Base-by-base conservation (phyloP, 2,888 invertebrate species). In the Nomada hirtipes region DNA sequence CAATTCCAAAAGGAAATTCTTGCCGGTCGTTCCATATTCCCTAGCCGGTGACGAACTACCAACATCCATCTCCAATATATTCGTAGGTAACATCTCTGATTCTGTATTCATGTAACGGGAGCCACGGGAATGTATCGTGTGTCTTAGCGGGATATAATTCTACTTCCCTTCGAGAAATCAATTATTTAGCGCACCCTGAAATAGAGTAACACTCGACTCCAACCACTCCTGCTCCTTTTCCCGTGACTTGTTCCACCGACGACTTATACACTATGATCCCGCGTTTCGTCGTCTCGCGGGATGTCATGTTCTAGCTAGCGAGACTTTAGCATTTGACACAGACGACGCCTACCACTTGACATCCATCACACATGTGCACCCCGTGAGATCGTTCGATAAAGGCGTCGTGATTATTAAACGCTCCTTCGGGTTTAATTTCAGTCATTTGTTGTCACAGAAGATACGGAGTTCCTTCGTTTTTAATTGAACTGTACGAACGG, bases 1-100 rank as follows among this genome's bases (percentile, higher is more conserved):
- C 83, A 82, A 82, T 76, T 85, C 85, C 76, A 79, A 64, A n/a
- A 80, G 64, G 63, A 76, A 69, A 67, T 79, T 79, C 71, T 82
- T 85, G 29, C 67, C 18, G 15, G 36, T 84, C 61, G 68, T 72
- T 29, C 72, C 75, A 36, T 60, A 73, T 20, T 83, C 83, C 4
- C 76, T 74, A 60, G 83, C 65, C 4, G 83, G 68, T n/a, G 80
- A 71, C 36, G 73, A 80, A 53, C 74, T 60, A 36, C 52, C 79
- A 20, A 64, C 53, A 61, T 82, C 87, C 79, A 68, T 63, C 74
- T 84, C 85, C 59, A 84, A 53, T 69, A 52, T 57, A 57, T 79
- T 82, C 77, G 81, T 77, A 29, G 81, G 71, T 29, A 85, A 47
- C 86, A 80, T 87, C 20, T 76, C 76, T 52, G 65, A 9, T 23